These are phyloP conservation scores for Leucoraja ocellata DNA, from an alignment of 2,797 vertebrate genomes.

Conservation along the genomic window DNA sequence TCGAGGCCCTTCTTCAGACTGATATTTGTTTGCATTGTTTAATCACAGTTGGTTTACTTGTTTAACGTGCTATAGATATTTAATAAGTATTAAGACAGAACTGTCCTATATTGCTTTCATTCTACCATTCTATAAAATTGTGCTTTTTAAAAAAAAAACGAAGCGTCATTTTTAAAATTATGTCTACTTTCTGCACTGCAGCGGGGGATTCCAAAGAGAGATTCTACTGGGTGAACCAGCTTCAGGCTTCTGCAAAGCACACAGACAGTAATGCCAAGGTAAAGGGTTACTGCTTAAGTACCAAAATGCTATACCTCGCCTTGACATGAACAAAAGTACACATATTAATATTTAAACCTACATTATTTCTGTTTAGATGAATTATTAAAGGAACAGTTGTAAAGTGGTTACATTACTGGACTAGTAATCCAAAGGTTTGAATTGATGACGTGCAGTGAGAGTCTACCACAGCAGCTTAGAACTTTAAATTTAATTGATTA, in stretches of 20 bases:
- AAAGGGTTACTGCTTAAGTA: conserved; percentile 40
- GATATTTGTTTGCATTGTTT: neutral
- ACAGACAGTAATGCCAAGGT: conserved; percentile 85
- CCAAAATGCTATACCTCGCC: neutral
- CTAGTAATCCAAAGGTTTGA: too few relatives aligned
- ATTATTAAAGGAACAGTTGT: neutral
- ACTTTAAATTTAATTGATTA: too few relatives aligned
- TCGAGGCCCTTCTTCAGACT: too few relatives aligned
- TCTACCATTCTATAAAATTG: neutral
- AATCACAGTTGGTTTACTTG: neutral
- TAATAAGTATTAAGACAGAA: neutral
- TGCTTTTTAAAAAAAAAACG: neutral
- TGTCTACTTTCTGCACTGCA: conserved; percentile 45
- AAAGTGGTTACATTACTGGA: too few relatives aligned
- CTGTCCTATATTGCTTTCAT: neutral
- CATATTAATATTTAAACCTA: neutral
- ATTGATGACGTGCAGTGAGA: too few relatives aligned
- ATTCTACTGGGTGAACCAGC: conserved; percentile 88
- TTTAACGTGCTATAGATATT: neutral
- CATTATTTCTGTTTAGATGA: neutral
- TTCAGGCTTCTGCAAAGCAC: conserved; percentile 84
- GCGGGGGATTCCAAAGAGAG: conserved; percentile 84
- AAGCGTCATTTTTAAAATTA: neutral
- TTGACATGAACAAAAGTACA: neutral
- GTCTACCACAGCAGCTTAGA: too few relatives aligned